Base-by-base conservation (phyloP, 2,113 vertebrate species). In the Mungos mungo region DNA sequence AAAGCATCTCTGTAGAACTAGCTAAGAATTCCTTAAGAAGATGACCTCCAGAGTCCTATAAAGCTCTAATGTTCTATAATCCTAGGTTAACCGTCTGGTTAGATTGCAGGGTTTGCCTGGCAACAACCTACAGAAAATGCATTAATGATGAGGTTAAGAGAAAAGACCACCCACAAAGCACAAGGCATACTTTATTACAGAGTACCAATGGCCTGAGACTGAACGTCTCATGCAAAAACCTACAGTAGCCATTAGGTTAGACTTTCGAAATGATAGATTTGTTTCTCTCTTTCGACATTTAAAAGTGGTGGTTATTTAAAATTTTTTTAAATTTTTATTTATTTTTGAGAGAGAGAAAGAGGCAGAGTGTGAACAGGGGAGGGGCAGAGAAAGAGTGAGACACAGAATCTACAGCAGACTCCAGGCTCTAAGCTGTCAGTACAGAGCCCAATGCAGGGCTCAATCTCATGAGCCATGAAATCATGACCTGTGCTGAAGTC, bases 281-380 rank as follows among this genome's bases (percentile, higher is more conserved):
- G 29, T 97, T 88, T 91, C 38, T 88, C 35, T 95, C 60, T 84
- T 71, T 63, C 95, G 66, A 94, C 79, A 92, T 97, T 97, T 95
- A 94, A 80, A 97, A 92, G 47, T 47, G 31, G 4, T 12, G 31
- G 38, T 38, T 95, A 72, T 90, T 97, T 95, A 60, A 60, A 60
- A 60, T 23, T 2, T 23, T 60, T 60, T 60, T 9, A 8, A 60
- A 13, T 0, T 1, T 57, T 21, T 60, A 9, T 23, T 60, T 60
- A 60, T 60, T 60, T 60, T 60, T 60, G 21, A 60, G 57, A 60
- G 57, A 60, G 57, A 60, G 57, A 60, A 60, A 60, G 57, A 57
- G 19, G 19, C 54, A 57, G 18, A 60, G 21, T 60, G 21, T 18
- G 57, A 60, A 19, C 57, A 60, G 57, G 21, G 57, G 57, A 60